phyloP scores from a whole-genome alignment of 2,797 vertebrate genomes.

The Sebastes glaucus region DNA sequence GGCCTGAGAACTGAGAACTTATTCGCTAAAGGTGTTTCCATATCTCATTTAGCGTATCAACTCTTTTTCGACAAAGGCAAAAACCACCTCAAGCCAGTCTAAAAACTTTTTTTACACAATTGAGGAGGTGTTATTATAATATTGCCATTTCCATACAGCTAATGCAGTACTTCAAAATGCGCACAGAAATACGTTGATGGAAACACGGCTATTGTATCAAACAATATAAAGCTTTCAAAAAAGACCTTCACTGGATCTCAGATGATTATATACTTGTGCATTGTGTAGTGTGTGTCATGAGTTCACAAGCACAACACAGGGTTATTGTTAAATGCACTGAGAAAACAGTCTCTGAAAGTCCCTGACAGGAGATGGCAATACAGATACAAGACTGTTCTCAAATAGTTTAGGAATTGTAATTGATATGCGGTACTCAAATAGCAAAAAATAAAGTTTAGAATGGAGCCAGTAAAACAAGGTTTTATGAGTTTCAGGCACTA shows the following conservation, averaged over 20 bases:
- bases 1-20: no score
- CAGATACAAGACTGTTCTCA: background rate
- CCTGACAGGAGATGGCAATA: background rate
- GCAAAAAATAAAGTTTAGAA: background rate
- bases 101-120: background rate
- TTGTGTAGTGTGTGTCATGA: background rate
- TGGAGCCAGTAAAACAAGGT: background rate
- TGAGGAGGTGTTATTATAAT: background rate
- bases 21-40: no score
- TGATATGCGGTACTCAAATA: background rate
- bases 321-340: conserved; percentile 9
- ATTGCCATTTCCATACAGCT: background rate
- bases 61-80: no score
- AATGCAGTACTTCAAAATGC: background rate
- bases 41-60: no score
- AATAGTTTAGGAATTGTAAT: background rate
- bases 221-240: background rate
- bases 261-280: background rate
- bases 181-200: background rate
- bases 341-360: background rate
- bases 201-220: background rate
- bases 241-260: background rate
- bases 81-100: no score
- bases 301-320: background rate
- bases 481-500: background rate